Base-by-base conservation (phyloP, 2,888 invertebrate genomes). In the Lordiphosa andalusiaca region DNA sequence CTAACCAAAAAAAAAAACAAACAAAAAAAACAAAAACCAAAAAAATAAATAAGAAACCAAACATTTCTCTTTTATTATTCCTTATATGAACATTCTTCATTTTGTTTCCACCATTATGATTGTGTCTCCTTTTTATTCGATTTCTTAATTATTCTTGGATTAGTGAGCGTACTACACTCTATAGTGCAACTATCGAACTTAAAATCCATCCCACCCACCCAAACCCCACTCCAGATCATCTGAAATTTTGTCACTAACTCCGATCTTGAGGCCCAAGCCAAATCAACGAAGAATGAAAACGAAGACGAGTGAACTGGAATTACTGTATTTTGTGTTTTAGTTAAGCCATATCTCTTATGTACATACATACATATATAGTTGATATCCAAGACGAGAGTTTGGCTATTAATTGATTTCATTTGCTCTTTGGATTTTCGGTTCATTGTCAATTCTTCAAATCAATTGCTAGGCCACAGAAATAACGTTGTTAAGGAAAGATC, bases 1-100 rank as follows among this genome's bases (percentile, higher is more conserved):
- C 81, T 69, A 80, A 78, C 67, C 72, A 68, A 76, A 54, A 39
- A 48, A 61, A 67, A 51, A 67, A 53, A 48, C 64, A 57, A 49
- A 67, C 49, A 49, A 47, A 47, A n/a, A n/a, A n/a, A n/a, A n/a
- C n/a, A n/a, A n/a, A n/a, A n/a, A n/a, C n/a, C n/a, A n/a, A n/a
- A n/a, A 16, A 48, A 51, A 50, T 23, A 46, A 48, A 49, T 6
- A 56, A 53, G 56, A 60, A 58, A 53, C 25, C 42, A 69, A 64
- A 60, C 60, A 64, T 58, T 51, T 68, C 53, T 74, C 62, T 69
- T 58, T 57, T 58, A 44, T 68, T 71, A 57, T 67, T 66, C 30
- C 57, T 39, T 63, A 53, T 55, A 61, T 51, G 47, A 52, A 53
- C 33, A 50, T 67, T 42, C 51, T 69, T 68, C 46, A 51, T 36